Base-by-base conservation (phyloP, 2,797 vertebrate species). In the Chaenodraco wilsoni region DNA sequence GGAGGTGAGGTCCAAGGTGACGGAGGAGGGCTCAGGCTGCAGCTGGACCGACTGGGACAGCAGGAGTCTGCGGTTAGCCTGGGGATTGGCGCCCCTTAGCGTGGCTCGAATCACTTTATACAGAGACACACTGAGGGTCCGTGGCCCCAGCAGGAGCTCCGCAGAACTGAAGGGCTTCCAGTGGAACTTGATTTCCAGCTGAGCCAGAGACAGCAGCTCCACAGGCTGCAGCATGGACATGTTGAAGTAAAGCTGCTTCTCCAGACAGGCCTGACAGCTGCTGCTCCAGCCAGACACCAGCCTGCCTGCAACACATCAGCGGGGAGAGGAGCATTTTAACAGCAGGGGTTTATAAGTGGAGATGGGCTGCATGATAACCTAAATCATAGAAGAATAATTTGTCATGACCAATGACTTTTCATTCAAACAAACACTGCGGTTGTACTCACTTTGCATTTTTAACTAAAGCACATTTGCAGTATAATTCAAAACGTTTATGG, bases 241-340 rank as follows among this genome's bases (percentile, higher is more conserved):
- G 88, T 99, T 97, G 76, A 99, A 99, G 92, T 93, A 94, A 0
- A 97, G 91, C 44, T 91, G 95, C 87, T 95, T 96, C 87, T 94
- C 93, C 79, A 96, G 86, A 21, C 96, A 97, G 49, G 72, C 74
- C 14, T 87, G 72, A 37, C 86, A 82, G 74, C 40, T 83, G 65
- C 87, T 61, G 75, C 87, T 92, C 83, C 63, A 75, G 0, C 31
- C 75, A 0, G 92, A 92, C 13, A 94, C n/a, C 50, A 92, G 56
- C 1, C 79, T 68, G 65, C 96, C 96, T 97, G 91, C 63, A 84
- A 67, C 12, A 77, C 69, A 62, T 1, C 71, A 44, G 52, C 31
- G 40, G 41, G 23, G 0, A 52, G 7, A 52, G 4, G 2, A 52
- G 33, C 17, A 41, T 5, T 59, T 77, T 19, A 65, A 62, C 54